Evolutionary conservation across 2,888 invertebrate species (phyloP).

Genomic region (Scaptomyza parva): DNA sequence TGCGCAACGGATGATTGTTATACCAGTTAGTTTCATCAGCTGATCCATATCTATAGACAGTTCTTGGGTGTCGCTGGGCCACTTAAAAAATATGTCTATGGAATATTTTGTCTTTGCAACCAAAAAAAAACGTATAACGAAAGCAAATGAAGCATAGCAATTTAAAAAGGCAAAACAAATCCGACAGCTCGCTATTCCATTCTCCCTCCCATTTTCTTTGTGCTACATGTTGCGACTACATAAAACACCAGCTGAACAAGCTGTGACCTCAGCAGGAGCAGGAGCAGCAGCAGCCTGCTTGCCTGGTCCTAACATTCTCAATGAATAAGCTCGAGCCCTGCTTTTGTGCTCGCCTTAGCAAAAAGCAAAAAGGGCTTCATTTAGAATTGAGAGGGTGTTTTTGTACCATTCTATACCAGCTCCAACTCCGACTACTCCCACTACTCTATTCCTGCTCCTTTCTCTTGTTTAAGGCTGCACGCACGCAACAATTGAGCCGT

Average conservation of each 20-base stretch:
- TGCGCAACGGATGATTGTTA: background rate
- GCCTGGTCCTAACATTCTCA: slow-evolving; percentile 59
- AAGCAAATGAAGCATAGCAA: slow-evolving; percentile 84
- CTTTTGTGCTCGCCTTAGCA: slow-evolving; percentile 57
- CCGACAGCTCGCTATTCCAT: slow-evolving; percentile 27
- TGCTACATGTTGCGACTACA: slow-evolving; percentile 70
- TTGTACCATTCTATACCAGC: slow-evolving; percentile 16
- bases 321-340: slow-evolving; percentile 53
- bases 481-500: slow-evolving; percentile 83
- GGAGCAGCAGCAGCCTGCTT: slow-evolving; percentile 23
- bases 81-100: slow-evolving; percentile 13
- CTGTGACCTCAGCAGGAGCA: slow-evolving; percentile 46
- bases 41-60: slow-evolving; percentile 1
- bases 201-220: slow-evolving; percentile 2
- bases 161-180: slow-evolving; percentile 82
- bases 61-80: slow-evolving; percentile 10
- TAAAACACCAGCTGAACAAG: slow-evolving; percentile 74
- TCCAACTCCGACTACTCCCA: slow-evolving; percentile 3
- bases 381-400: slow-evolving; percentile 64
- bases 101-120: slow-evolving; percentile 13
- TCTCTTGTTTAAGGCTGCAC: slow-evolving; percentile 47
- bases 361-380: slow-evolving; percentile 64
- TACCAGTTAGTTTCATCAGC: slow-evolving; percentile 9
- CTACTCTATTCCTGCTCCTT: slow-evolving; percentile 4
- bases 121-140: slow-evolving; percentile 32